Base-by-base conservation (phyloP, 2,113 vertebrate genomes). In the Poeciliopsis occidentalis region DNA sequence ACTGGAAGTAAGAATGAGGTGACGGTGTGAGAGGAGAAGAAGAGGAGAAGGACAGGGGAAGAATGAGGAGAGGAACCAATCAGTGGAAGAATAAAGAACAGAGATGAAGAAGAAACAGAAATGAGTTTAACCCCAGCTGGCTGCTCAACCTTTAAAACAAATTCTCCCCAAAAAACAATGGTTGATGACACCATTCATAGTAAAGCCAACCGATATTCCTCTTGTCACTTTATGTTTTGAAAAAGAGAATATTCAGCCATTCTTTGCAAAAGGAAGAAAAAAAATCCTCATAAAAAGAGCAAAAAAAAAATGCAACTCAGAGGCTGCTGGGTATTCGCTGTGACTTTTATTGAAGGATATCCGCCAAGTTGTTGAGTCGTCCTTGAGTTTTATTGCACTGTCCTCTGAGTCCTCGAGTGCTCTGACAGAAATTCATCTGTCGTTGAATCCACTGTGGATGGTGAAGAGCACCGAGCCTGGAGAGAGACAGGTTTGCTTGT, bases 1-100 rank as follows among this genome's bases (percentile, higher is more conserved):
- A 97, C 83, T 91, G 96, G 83, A 88, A 96, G 93, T 91, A 97
- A 96, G 93, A 96, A 96, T 8, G 96, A 97, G 92, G 96, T 97
- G 88, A 96, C 96, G 0, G 96, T 96, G 90, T 96, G 93, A 97
- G 73, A 61, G 4, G 80, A 65, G 26, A 11, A 29, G 64, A 57
- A 41, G 65, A 4, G 37, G 60, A 8, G 73, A 65, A 64, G 63
- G 74, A 82, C 64, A 61, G 65, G 44, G 34, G 63, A 82, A 70
- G 73, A 29, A n/a, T 61, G 72, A 79, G 31, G 72, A 80, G 31
- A 60, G 61, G 34, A 44, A 65, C 74, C 31, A 19, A 37, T 74
- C 32, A 78, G 69, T 13, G 41, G 44, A 74, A 61, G 69, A 61
- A 63, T 11, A 60, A 76, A 31, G 54, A 11, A 31, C 12, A 31